Evolutionary conservation across 2,113 vertebrate genomes (phyloP).

Genomic region (Empidonax alnorum): DNA sequence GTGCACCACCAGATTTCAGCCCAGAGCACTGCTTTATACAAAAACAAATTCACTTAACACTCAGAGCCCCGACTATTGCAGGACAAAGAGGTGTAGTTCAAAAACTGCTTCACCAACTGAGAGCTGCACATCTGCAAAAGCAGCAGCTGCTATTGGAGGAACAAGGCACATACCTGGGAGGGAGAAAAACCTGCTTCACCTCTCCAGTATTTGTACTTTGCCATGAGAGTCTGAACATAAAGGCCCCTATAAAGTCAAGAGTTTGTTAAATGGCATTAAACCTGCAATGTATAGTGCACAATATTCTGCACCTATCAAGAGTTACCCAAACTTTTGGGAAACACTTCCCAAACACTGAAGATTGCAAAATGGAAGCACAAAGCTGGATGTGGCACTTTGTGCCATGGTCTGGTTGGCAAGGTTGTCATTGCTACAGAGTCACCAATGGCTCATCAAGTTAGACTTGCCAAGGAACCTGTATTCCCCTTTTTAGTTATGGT

Average conservation of each 20-base stretch:
- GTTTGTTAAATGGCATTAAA: not conserved
- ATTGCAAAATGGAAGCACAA: not conserved
- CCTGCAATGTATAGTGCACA: rapidly evolving
- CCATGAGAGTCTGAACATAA: rapidly evolving
- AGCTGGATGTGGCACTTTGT: not conserved
- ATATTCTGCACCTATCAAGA: not conserved
- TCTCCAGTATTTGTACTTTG: not conserved
- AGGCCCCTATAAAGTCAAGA: not conserved
- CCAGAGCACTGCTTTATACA: not conserved
- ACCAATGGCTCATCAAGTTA: not conserved
- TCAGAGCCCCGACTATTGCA: not conserved
- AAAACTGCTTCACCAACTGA: not conserved
- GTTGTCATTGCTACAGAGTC: not conserved
- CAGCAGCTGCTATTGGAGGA: not conserved
- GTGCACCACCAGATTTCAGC: not conserved
- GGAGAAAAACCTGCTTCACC: not conserved
- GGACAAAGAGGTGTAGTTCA: not conserved
- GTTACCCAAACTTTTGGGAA: not conserved
- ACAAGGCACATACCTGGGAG: not conserved
- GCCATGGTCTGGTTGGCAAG: not conserved
- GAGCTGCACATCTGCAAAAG: not conserved
- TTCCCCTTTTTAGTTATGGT: not conserved
- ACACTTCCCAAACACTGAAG: not conserved
- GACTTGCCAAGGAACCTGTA: not conserved
- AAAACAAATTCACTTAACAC: not conserved